These are phyloP conservation scores for Andrena fulva DNA, from an alignment of 2,888 invertebrate genomes.

Conservation along the genomic window DNA sequence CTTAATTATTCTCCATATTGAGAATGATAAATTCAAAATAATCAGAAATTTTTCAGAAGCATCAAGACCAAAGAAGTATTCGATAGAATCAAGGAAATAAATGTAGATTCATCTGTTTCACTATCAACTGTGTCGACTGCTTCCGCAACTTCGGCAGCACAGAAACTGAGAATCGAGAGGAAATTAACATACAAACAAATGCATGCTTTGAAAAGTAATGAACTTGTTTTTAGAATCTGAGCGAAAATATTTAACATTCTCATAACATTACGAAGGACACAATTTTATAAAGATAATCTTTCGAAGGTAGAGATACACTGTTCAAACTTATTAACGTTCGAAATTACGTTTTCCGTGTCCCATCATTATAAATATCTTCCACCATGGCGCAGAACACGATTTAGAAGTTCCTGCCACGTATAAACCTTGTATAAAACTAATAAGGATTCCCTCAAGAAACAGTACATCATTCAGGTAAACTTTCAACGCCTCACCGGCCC, in stretches of 20 bases:
- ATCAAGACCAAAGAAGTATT: not conserved
- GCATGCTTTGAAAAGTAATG: too few species aligned
- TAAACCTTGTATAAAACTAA: not conserved
- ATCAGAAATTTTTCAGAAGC: not conserved
- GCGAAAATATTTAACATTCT: too few species aligned
- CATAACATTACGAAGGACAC: too few species aligned
- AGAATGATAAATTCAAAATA: not conserved
- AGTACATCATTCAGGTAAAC: not conserved
- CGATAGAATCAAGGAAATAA: not conserved
- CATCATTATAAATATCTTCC: not conserved
- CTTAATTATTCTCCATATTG: too few species aligned
- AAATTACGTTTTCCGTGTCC: not conserved
- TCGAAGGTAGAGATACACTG: too few species aligned
- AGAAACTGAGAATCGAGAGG: too few species aligned
- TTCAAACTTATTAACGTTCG: not conserved
- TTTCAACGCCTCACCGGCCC: not conserved
- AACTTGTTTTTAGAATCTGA: too few species aligned
- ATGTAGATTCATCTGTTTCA: not conserved
- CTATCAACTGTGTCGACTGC: slow-evolving; percentile 29
- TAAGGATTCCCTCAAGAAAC: not conserved
- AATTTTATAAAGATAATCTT: too few species aligned
- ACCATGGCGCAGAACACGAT: not conserved
- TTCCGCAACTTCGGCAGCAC: too few species aligned
- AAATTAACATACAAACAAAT: too few species aligned
- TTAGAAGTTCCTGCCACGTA: not conserved